These are phyloP conservation scores for Matsumurasca onukii DNA, from an alignment of 1,140 invertebrate genomes.

Conservation along the genomic window DNA sequence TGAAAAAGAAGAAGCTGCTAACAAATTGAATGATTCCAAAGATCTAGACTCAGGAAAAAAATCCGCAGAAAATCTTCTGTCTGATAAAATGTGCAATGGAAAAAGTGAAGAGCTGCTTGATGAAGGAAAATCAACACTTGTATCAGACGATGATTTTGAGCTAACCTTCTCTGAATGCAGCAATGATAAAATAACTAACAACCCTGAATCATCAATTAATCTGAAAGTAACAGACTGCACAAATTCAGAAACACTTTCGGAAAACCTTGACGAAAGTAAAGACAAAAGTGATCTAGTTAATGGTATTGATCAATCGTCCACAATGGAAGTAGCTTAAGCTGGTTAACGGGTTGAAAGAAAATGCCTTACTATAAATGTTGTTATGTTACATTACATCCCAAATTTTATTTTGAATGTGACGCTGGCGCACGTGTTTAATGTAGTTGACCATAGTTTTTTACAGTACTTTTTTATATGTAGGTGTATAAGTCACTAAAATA, in stretches of 20 bases:
- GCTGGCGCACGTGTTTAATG: no score
- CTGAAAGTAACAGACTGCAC: conserved; percentile 8
- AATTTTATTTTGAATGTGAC: no score
- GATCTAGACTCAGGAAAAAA: neutral
- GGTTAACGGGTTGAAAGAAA: no score
- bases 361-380: no score
- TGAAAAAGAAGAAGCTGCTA: neutral
- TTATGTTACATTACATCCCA: no score
- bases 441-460: no score
- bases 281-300: neutral
- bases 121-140: neutral
- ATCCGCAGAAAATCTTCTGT: neutral
- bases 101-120: neutral
- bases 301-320: conserved; percentile 9
- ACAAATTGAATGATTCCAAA: neutral
- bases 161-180: conserved; percentile 1
- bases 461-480: no score
- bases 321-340: conserved; percentile 8
- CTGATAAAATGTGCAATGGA: neutral
- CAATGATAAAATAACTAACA: conserved; percentile 6
- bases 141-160: conserved; percentile 7
- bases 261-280: neutral
- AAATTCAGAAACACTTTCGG: neutral
- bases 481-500: no score
- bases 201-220: conserved; percentile 7